Evolutionary conservation across 2,113 vertebrate genomes (phyloP).

Genomic region (Malurus alboscapulatus): DNA sequence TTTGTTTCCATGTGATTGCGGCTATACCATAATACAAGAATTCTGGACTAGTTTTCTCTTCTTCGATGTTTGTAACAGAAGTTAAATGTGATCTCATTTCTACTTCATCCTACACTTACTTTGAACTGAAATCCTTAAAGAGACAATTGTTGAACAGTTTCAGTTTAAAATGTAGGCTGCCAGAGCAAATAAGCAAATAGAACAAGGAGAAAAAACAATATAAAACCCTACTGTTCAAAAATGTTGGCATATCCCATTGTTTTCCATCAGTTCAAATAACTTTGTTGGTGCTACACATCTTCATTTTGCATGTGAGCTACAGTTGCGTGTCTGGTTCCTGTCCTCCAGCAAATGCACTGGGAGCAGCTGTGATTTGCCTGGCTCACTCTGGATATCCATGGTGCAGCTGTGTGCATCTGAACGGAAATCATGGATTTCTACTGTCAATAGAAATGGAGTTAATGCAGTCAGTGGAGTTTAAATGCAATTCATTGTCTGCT

Average conservation of each 20-base stretch:
- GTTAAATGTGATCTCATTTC: not conserved
- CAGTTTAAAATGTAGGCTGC: not conserved
- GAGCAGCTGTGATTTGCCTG: not conserved
- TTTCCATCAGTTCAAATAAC: not conserved
- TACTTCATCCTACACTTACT: not conserved
- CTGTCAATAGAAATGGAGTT: not conserved
- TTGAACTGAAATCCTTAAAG: not conserved
- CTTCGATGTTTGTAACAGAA: not conserved
- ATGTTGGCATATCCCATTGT: not conserved
- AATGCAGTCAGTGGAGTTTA: not conserved
- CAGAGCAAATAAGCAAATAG: not conserved
- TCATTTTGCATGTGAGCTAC: not conserved
- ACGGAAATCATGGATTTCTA: not conserved
- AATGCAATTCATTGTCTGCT: not conserved
- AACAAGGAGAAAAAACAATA: not conserved
- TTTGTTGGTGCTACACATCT: not conserved
- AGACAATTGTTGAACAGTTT: not conserved
- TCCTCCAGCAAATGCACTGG: not conserved
- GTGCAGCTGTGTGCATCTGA: not conserved
- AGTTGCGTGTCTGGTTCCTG: fast-evolving
- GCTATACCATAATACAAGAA: not conserved
- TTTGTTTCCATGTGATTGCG: not conserved
- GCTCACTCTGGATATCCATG: not conserved
- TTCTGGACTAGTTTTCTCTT: not conserved
- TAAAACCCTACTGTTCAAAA: not conserved